Evolutionary conservation across 1,140 invertebrate species (phyloP), one percentile per base, ranked within the genome.

Genomic region (Drosophila orosa): DNA sequence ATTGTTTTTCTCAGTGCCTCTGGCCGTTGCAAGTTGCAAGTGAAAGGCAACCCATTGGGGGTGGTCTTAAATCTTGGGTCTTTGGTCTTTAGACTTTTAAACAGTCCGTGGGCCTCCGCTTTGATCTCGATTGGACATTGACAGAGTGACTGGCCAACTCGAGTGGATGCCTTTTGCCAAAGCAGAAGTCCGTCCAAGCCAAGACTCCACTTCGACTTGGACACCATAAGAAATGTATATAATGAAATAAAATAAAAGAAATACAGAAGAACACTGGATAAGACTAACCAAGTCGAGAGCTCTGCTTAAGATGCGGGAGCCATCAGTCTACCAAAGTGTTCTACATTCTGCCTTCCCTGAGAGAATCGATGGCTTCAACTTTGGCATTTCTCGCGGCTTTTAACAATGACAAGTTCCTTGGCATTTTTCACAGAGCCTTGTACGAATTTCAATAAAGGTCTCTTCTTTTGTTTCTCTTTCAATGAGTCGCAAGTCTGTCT

Each of bases 71-170:
- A 54, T 54, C 45, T 31, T 63, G 31, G 42, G 12, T 63, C 58
- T 60, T 25, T 29, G 39, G 17, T 40, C 50, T 69, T 66, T 33
- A n/a, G 35, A 54, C 59, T 44, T 37, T 29, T 58, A n/a, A 22
- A 22, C 40, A 35, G 48, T 56, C 35, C 22, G 15, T 47, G 40
- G 40, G 56, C 27, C 40, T 25, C 33, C 24, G 31, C 57, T 66
- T 61, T 66, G 62, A 71, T 67, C 48, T 60, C 59, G 57, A 50
- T 62, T 50, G 58, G 65, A 63, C 65, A 63, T 66, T 66, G 62
- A 66, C 56, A n/a, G 62, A 66, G 57, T 66, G 62, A 57, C 61
- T 63, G 61, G 61, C 24, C 31, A 19, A 33, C 25, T 19, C 22
- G 58, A 60, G 58, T 60, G 58, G 58, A 42, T 42, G 55, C 33